phyloP scores from a whole-genome alignment of 2,888 invertebrate genomes.

The Blera fallax region DNA sequence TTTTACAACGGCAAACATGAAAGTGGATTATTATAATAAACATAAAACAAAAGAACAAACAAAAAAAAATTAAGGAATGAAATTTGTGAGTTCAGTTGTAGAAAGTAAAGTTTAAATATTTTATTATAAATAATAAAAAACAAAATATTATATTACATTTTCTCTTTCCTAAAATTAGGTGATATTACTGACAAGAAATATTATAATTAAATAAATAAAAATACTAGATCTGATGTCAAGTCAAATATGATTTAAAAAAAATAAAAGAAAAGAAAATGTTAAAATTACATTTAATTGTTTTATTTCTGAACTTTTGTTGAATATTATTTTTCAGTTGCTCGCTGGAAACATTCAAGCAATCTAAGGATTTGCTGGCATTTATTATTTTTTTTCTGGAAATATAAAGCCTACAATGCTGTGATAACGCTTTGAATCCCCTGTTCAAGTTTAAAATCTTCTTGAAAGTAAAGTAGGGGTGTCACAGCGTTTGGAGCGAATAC shows the following conservation, averaged over 20 bases:
- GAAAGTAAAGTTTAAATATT: slow-evolving; percentile 57
- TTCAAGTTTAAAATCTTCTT: no score
- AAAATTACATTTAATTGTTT: slow-evolving; percentile 1
- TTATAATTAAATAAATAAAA: slow-evolving; percentile 35
- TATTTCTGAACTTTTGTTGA: no score
- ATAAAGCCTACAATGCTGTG: no score
- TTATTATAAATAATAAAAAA: slow-evolving; percentile 53
- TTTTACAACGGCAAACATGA: slow-evolving; percentile 20
- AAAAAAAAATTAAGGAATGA: slow-evolving; percentile 29
- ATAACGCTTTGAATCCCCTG: no score
- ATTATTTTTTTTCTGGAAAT: no score
- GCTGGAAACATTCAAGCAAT: no score
- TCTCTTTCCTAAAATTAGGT: slow-evolving; percentile 69
- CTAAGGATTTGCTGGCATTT: no score
- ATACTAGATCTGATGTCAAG: slow-evolving; percentile 41
- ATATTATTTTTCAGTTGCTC: no score
- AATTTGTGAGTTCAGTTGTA: slow-evolving; percentile 51
- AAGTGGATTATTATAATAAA: slow-evolving; percentile 19
- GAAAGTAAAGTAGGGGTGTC: no score
- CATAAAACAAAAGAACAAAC: neutral
- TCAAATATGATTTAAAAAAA: slow-evolving; percentile 39
- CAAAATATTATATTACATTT: slow-evolving; percentile 54
- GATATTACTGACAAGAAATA: slow-evolving; percentile 68
- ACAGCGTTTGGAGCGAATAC: no score
- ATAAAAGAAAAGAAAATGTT: slow-evolving; percentile 52